phyloP scores from a whole-genome alignment of 2,888 invertebrate genomes.

The Ophion ellenae region DNA sequence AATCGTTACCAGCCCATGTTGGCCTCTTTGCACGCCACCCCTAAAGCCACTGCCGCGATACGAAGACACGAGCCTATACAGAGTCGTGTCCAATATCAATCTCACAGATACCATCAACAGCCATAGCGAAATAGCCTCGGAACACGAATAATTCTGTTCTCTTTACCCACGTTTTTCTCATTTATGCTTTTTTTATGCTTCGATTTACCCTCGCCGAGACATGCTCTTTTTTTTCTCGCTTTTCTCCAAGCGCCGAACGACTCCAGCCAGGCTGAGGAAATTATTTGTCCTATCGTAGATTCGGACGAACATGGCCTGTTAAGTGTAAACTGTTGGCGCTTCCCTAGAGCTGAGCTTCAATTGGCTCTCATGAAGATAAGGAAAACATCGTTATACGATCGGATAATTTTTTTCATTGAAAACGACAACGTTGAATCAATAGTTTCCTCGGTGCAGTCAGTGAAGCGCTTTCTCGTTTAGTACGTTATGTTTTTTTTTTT shows the following conservation, averaged over 20 bases:
- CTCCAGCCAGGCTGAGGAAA: not conserved
- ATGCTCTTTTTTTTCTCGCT: not conserved
- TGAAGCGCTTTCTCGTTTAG: not conserved
- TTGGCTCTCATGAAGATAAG: not conserved
- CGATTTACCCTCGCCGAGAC: not conserved
- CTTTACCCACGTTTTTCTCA: constrained; percentile 5
- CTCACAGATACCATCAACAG: constrained; percentile 65
- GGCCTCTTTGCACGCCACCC: constrained; percentile 49
- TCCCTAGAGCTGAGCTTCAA: not conserved
- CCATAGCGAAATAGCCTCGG: constrained; percentile 36
- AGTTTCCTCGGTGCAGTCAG: not conserved
- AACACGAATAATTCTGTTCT: constrained; percentile 24
- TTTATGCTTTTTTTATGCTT: not conserved
- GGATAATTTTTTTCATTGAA: not conserved
- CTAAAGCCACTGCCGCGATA: constrained; percentile 68
- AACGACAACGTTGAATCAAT: not conserved
- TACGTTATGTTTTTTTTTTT: not conserved
- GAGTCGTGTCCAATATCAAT: constrained; percentile 71
- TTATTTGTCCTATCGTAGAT: not conserved
- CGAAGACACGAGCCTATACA: constrained; percentile 73
- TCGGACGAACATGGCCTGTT: not conserved
- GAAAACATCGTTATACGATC: not conserved
- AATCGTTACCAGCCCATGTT: constrained; percentile 9
- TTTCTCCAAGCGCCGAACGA: not conserved
- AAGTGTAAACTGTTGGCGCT: not conserved